phyloP scores from a whole-genome alignment of 2,888 invertebrate genomes.

The Pelosia muscerda region DNA sequence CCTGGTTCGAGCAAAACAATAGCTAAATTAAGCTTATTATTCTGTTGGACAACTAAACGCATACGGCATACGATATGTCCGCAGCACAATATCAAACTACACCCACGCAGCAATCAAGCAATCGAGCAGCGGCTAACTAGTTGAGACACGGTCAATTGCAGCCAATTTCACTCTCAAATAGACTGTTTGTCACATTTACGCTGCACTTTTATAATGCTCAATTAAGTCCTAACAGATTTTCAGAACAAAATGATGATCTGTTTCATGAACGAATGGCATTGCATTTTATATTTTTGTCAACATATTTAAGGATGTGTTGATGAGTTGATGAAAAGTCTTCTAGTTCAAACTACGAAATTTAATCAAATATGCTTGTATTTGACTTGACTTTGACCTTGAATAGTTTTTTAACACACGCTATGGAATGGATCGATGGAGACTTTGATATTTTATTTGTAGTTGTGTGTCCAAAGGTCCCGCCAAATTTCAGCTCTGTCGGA shows the following conservation, averaged over 20 bases:
- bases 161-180: conserved; percentile 29
- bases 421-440: no score
- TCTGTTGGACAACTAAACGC: conserved; percentile 59
- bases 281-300: no score
- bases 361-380: background rate
- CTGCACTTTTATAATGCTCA: background rate
- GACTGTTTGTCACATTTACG: conserved; percentile 10
- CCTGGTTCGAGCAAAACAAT: conserved; percentile 57
- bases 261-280: background rate
- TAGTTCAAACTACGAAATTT: background rate
- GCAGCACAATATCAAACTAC: conserved; percentile 45
- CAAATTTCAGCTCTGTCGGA: no score
- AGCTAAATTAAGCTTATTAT: conserved; percentile 66
- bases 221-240: background rate
- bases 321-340: no score
- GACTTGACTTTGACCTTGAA: no score
- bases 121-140: conserved; percentile 30
- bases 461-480: no score
- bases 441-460: no score
- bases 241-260: background rate
- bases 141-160: conserved; percentile 39
- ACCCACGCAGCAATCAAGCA: conserved; percentile 44
- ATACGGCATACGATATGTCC: conserved; percentile 55
- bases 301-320: no score
- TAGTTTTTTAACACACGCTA: no score